phyloP scores from a whole-genome alignment of 2,888 invertebrate species.

The Drosophila melanocephala region DNA sequence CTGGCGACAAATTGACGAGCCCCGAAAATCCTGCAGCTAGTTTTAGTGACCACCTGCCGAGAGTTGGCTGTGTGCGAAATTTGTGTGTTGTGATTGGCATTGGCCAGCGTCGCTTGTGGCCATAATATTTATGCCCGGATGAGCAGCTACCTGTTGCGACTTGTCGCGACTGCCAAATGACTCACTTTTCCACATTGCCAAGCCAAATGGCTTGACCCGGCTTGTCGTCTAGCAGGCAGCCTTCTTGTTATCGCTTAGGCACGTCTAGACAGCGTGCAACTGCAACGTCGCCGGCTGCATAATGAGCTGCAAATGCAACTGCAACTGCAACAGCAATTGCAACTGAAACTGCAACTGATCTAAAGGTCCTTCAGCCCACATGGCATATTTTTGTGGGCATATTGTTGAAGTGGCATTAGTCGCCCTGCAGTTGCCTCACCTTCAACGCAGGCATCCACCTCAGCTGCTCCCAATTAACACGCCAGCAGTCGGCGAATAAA shows the following conservation, averaged over 20 bases:
- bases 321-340: conserved; percentile 25
- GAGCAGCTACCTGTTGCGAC: conserved; percentile 38
- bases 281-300: conserved; percentile 45
- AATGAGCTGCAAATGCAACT: conserved; percentile 51
- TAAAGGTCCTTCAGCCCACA: conserved; percentile 16
- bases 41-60: conserved; percentile 68
- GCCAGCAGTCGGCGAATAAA: conserved; percentile 50
- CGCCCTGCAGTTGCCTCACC: conserved; percentile 41
- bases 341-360: conserved; percentile 24
- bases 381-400: conserved; percentile 1
- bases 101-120: conserved; percentile 66
- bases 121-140: conserved; percentile 71
- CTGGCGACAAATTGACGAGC: conserved; percentile 74
- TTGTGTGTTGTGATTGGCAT: conserved; percentile 41
- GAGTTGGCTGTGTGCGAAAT: conserved; percentile 69
- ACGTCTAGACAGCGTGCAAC: conserved; percentile 60
- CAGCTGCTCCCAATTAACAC: conserved; percentile 72
- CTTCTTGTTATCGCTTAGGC: conserved; percentile 54
- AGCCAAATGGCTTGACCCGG: background rate
- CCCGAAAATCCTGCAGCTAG: conserved; percentile 19
- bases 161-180: conserved; percentile 66
- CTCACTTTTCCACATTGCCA: conserved; percentile 39
- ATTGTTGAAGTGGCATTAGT: conserved; percentile 14
- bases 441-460: conserved; percentile 23
- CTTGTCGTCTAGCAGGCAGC: background rate